These are phyloP conservation scores for Osedax frankpressi DNA, from an alignment of 2,888 invertebrate species.

Conservation along the genomic window DNA sequence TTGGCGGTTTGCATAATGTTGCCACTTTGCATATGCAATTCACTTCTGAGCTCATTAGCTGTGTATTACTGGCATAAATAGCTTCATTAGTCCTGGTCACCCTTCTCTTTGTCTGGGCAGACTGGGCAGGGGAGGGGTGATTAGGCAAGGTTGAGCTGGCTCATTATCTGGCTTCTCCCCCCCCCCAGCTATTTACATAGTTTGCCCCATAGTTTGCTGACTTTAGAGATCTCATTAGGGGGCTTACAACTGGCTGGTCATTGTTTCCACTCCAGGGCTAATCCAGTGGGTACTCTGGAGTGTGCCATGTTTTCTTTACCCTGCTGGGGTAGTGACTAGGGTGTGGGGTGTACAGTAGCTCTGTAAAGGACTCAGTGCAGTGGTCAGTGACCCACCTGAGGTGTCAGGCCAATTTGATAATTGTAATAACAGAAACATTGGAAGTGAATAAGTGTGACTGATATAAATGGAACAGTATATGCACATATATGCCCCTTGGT, in stretches of 20 bases:
- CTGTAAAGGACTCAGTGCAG: neutral
- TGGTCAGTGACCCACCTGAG: neutral
- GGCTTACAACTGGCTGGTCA: neutral
- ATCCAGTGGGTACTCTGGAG: constrained; percentile 4
- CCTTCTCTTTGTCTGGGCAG: constrained; percentile 6
- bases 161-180: constrained; percentile 6
- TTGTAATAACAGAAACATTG: neutral
- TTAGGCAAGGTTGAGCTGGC: constrained; percentile 8
- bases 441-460: neutral
- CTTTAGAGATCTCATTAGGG: constrained; percentile 9
- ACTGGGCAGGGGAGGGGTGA: constrained; percentile 1
- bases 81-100: constrained; percentile 5
- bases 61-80: neutral
- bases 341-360: neutral
- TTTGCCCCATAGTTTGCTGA: neutral
- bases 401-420: neutral
- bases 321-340: neutral
- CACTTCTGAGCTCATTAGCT: constrained; percentile 6
- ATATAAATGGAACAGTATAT: neutral
- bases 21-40: neutral
- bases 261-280: neutral
- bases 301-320: constrained; percentile 6
- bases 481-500: neutral
- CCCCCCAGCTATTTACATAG: neutral
- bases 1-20: neutral